A percentile compares a stretch with the other conserved stretches of the same genome.
These are phyloP conservation scores for Dipodomys stephensi DNA, from an alignment of 2,113 vertebrate species.

Conservation along the genomic window DNA sequence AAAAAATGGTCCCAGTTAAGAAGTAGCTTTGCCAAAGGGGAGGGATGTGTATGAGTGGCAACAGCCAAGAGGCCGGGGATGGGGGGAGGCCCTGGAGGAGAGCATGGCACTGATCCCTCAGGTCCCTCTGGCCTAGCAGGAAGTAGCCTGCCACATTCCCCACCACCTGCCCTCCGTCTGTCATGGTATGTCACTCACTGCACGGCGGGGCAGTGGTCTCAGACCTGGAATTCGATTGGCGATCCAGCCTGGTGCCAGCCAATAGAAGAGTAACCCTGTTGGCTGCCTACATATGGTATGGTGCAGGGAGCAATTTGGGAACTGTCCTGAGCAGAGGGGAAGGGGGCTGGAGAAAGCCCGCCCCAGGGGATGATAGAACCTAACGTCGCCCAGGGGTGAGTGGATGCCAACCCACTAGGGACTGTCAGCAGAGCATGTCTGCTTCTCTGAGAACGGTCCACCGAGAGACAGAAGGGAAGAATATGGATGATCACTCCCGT, in stretches of 20 bases:
- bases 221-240: not conserved
- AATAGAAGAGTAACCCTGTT: not conserved
- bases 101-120: too few relatives aligned
- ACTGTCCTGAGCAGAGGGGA: not conserved
- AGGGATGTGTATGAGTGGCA: not conserved
- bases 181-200: not conserved
- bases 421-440: not conserved
- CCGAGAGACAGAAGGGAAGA: not conserved
- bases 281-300: not conserved
- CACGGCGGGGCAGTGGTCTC: not conserved
- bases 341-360: not conserved
- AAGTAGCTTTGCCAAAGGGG: not conserved
- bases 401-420: not conserved
- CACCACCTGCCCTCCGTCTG: not conserved
- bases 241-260: not conserved
- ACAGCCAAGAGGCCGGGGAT: too few relatives aligned
- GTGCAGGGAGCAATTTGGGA: not conserved
- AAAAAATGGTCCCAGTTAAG: not conserved
- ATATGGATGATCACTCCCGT: fast-evolving
- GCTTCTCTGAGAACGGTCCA: not conserved
- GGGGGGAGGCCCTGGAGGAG: not conserved
- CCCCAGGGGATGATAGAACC: not conserved
- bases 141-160: not conserved
- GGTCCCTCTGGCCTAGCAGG: not conserved
- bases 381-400: not conserved